These are phyloP conservation scores for Cyprinodon variegatus DNA, from an alignment of 2,113 vertebrate species.

Conservation along the genomic window DNA sequence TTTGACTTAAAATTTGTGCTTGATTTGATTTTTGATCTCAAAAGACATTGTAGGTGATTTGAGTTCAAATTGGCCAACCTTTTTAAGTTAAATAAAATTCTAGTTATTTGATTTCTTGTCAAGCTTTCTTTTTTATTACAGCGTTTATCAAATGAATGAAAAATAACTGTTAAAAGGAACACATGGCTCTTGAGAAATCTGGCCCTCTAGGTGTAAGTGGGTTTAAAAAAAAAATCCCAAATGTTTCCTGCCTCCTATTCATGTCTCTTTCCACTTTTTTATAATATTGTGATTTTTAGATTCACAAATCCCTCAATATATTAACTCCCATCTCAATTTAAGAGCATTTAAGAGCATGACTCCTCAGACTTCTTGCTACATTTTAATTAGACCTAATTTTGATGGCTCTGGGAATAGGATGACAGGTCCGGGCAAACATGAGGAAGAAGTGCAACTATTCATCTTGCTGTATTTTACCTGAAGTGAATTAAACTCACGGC, in stretches of 20 bases:
- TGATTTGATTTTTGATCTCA: neutral
- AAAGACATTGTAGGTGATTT: neutral
- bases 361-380: slow-evolving; percentile 32
- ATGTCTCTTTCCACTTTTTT: neutral
- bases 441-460: slow-evolving; percentile 24
- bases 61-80: neutral
- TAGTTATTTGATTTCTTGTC: neutral
- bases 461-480: slow-evolving; percentile 33
- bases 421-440: slow-evolving; percentile 7
- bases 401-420: slow-evolving; percentile 46
- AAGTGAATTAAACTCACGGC: slow-evolving; percentile 44
- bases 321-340: slow-evolving; percentile 4
- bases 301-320: neutral
- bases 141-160: neutral
- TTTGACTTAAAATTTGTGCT: too few species aligned
- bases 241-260: neutral
- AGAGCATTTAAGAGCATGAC: slow-evolving; percentile 29
- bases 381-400: slow-evolving; percentile 61
- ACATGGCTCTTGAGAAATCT: neutral
- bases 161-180: neutral
- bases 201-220: neutral
- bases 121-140: neutral
- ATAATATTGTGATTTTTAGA: slow-evolving; percentile 10
- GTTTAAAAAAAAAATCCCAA: neutral
- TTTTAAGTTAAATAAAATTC: neutral